Percentiles rank a stretch among this genome's conserved stretches.
phyloP scores from a whole-genome alignment of 2,888 invertebrate genomes.

The Slavum lentiscoides region DNA sequence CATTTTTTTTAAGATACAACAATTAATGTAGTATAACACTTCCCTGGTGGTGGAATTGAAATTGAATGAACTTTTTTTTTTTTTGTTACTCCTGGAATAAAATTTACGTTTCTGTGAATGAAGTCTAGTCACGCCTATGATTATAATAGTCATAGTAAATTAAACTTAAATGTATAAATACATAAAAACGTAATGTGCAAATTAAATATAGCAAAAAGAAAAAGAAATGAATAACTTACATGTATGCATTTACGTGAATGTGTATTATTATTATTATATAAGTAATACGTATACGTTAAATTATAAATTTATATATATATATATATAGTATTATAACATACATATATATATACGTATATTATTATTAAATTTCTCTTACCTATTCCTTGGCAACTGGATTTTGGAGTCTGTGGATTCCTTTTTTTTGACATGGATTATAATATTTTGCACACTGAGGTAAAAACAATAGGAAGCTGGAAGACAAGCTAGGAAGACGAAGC shows the following conservation, averaged over 20 bases:
- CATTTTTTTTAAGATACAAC: no score
- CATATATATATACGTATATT: background rate
- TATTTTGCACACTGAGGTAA: slow-evolving; percentile 45
- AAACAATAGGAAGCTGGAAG: slow-evolving; percentile 45
- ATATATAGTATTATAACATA: background rate
- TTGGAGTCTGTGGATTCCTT: slow-evolving; percentile 32
- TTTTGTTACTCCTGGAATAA: no score
- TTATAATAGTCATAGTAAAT: background rate
- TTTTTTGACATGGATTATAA: slow-evolving; percentile 48
- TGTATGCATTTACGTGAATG: background rate
- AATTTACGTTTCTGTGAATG: no score
- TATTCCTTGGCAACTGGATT: slow-evolving; percentile 32
- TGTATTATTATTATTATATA: background rate
- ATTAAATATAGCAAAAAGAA: no score
- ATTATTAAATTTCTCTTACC: slow-evolving; percentile 38
- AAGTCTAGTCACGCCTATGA: no score
- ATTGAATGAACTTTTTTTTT: no score
- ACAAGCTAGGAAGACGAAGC: slow-evolving; percentile 51
- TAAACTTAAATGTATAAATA: no score
- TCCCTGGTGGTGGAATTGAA: no score
- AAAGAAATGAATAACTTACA: no score
- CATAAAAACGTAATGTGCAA: no score
- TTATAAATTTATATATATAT: background rate
- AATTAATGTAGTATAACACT: no score
- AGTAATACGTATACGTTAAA: background rate